phyloP scores from a whole-genome alignment of 1,140 invertebrate genomes.

The Papilio aristodemus region DNA sequence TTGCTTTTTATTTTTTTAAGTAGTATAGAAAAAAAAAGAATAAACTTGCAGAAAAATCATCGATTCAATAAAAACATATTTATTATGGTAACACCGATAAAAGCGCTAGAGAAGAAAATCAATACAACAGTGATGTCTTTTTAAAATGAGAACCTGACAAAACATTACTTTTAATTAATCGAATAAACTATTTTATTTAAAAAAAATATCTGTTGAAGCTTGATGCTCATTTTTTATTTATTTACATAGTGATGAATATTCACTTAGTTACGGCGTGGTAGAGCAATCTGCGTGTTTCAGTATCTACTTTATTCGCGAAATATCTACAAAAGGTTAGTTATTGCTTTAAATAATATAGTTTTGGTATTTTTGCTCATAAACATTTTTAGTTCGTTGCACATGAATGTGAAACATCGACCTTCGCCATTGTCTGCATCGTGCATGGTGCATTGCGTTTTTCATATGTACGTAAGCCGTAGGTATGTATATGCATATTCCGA shows the following conservation, averaged over 20 bases:
- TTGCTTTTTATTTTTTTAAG: no score
- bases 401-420: slow-evolving; percentile 68
- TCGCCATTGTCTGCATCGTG: slow-evolving; percentile 79
- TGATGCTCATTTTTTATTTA: slow-evolving; percentile 81
- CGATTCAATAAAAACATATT: not conserved
- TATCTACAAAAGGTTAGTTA: slow-evolving; percentile 75
- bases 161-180: slow-evolving; percentile 74
- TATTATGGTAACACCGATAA: slow-evolving; percentile 41
- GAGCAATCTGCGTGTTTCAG: slow-evolving; percentile 72
- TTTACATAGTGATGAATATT: slow-evolving; percentile 80
- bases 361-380: slow-evolving; percentile 25
- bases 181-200: slow-evolving; percentile 76
- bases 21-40: no score
- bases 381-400: slow-evolving; percentile 36
- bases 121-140: slow-evolving; percentile 77
- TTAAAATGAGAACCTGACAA: slow-evolving; percentile 80
- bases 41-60: not conserved
- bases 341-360: slow-evolving; percentile 42
- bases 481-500: slow-evolving; percentile 41
- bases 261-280: slow-evolving; percentile 79
- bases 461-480: slow-evolving; percentile 43
- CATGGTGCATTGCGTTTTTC: slow-evolving; percentile 78
- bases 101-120: slow-evolving; percentile 72
- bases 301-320: slow-evolving; percentile 68
- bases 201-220: slow-evolving; percentile 72